phyloP scores from a whole-genome alignment of 2,797 vertebrate species.

The Lepus oiostolus region DNA sequence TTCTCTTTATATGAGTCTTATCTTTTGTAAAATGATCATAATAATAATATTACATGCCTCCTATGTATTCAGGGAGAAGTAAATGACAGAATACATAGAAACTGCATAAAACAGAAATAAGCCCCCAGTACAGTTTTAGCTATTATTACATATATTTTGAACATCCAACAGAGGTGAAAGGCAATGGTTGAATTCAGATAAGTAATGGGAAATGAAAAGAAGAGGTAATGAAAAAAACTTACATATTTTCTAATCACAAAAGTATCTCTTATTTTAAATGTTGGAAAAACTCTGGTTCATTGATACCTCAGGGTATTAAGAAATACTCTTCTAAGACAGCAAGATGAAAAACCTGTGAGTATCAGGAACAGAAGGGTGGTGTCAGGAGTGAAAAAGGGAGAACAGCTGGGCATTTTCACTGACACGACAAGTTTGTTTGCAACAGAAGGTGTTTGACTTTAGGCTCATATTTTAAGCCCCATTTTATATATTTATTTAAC shows the following conservation, averaged over 20 bases:
- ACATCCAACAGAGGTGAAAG: not conserved
- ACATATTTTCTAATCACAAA: conserved; percentile 48
- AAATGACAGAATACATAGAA: not conserved
- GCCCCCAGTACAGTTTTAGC: not conserved
- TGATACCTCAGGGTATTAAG: conserved; percentile 35
- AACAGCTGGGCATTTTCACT: conserved; percentile 75
- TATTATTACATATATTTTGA: not conserved
- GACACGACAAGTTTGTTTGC: conserved; percentile 66
- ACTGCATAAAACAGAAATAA: not conserved
- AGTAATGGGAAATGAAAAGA: not conserved
- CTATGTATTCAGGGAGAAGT: not conserved
- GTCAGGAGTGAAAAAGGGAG: conserved; percentile 70
- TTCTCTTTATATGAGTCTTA: not conserved
- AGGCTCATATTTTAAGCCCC: conserved; percentile 78
- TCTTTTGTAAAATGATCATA: not conserved
- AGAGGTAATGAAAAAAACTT: not conserved
- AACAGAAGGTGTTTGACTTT: conserved; percentile 77
- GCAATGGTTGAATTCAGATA: not conserved
- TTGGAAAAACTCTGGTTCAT: conserved; percentile 25
- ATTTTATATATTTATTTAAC: conserved; percentile 79
- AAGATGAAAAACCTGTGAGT: conserved; percentile 57
- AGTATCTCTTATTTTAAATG: conserved; percentile 5
- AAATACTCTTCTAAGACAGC: conserved; percentile 16
- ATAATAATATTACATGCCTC: not conserved
- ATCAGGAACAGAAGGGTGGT: conserved; percentile 60